These are phyloP conservation scores for Cistogaster globosa DNA, from an alignment of 2,888 invertebrate species.

Conservation along the genomic window DNA sequence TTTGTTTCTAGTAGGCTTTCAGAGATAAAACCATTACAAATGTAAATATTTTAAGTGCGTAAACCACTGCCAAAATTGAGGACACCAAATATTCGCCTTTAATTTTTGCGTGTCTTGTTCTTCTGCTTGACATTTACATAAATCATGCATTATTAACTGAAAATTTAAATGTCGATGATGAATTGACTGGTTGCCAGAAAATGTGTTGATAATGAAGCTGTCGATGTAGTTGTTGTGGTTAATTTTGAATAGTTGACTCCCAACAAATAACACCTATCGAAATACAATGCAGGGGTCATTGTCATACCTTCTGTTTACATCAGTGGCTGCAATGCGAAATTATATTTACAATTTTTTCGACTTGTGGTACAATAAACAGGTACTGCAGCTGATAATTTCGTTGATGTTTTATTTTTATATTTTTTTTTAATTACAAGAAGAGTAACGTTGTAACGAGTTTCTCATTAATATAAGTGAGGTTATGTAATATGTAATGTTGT, in stretches of 20 bases:
- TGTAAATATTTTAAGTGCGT: background rate
- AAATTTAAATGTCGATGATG: constrained; percentile 93
- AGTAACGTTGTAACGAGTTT: constrained; percentile 48
- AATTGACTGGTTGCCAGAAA: constrained; percentile 92
- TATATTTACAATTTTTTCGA: constrained; percentile 50
- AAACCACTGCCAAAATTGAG: background rate
- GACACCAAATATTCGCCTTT: background rate
- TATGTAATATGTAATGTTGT: background rate
- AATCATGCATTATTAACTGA: constrained; percentile 92
- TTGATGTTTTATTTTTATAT: constrained; percentile 29
- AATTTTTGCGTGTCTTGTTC: background rate
- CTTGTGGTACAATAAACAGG: constrained; percentile 15
- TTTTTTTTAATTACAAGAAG: constrained; percentile 35
- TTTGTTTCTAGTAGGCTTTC: background rate
- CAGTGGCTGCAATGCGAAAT: constrained; percentile 83
- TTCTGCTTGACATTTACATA: background rate
- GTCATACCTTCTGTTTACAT: constrained; percentile 86
- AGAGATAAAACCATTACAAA: background rate
- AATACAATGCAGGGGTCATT: constrained; percentile 86
- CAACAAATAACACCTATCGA: constrained; percentile 89
- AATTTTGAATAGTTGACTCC: constrained; percentile 86
- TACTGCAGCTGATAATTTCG: constrained; percentile 26
- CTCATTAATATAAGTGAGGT: constrained; percentile 49
- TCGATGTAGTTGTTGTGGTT: constrained; percentile 79
- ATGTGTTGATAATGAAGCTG: constrained; percentile 83